Evolutionary conservation across 2,888 invertebrate species (phyloP).

Genomic region (Drosophila pullipes): DNA sequence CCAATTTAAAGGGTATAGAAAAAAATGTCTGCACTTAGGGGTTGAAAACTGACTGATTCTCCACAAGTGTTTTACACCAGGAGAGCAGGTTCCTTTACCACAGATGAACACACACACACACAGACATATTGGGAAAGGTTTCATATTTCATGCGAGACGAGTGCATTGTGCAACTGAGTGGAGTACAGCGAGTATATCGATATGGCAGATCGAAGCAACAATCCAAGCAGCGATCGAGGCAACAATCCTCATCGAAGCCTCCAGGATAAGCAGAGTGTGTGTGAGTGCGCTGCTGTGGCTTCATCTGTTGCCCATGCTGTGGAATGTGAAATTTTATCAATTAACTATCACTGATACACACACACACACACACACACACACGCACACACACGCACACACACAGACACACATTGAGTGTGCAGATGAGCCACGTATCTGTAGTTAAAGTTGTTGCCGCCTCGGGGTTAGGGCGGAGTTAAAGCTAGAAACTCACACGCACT

Average conservation of each 20-base stretch:
- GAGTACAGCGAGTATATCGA: slow-evolving; percentile 54
- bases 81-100: slow-evolving; percentile 62
- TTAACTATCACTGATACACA: slow-evolving; percentile 58
- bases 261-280: slow-evolving; percentile 59
- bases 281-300: slow-evolving; percentile 1
- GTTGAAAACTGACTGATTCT: slow-evolving; percentile 56
- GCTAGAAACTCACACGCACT: slow-evolving; percentile 7
- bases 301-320: slow-evolving; percentile 19
- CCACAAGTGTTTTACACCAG: slow-evolving; percentile 57
- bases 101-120: slow-evolving; percentile 39
- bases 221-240: slow-evolving; percentile 1
- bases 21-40: slow-evolving; percentile 61
- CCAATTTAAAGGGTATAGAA: not conserved
- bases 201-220: slow-evolving; percentile 43
- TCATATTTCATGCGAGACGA: slow-evolving; percentile 74
- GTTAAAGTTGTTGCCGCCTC: slow-evolving; percentile 39
- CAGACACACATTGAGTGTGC: slow-evolving; percentile 4
- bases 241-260: slow-evolving; percentile 52
- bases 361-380: not conserved
- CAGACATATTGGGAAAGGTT: slow-evolving; percentile 65
- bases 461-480: slow-evolving; percentile 33
- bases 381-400: too few relatives aligned
- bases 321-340: slow-evolving; percentile 80
- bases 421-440: slow-evolving; percentile 21
- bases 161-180: slow-evolving; percentile 70